Evolutionary conservation across 2,113 vertebrate genomes (phyloP), one percentile per base, ranked within the genome.

Genomic region (Catharus fuscescens): DNA sequence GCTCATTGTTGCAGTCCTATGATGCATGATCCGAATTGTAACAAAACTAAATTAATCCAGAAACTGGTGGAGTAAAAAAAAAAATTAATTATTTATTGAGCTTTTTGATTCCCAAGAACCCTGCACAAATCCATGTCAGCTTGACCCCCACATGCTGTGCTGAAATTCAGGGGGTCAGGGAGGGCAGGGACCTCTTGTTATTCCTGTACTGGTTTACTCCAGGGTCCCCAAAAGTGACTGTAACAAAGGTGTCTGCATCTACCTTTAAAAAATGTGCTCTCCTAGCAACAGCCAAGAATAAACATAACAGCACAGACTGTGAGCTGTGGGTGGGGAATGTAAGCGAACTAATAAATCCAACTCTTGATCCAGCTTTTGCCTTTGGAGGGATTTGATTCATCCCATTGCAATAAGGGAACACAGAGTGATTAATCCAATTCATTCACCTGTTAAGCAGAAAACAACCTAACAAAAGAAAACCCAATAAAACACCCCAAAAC

Each of bases 1-100:
- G 89, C 94, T 96, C 93, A 95, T 84, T 96, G 95, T 95, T 97
- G 91, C 96, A 92, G 84, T 97, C 93, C 88, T 92, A 92, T 96
- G 86, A 89, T 97, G 96, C 94, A 95, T 95, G 96, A 96, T 89
- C 84, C 25, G 70, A 95, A 89, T 81, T 95, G 92, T 96, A 94
- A 95, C 89, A 91, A 70, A 93, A 85, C 92, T 60, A 77, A 95
- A 95, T 62, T 92, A 93, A 92, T 93, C 89, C 81, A 95, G 92
- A 88, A 96, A 94, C 74, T 90, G 85, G 82, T 93, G 85, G 73
- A 96, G 93, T 96, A 95, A 95, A 93, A 91, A 59, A 59, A 45
- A 45, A 47, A n/a, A 59, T 15, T 15, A 66, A 53, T 21, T 56
- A 92, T 36, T 96, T 91, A 93, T 25, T 14, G 52, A 97, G 91